phyloP scores from a whole-genome alignment of 2,113 vertebrate species.

The Carettochelys insculpta region DNA sequence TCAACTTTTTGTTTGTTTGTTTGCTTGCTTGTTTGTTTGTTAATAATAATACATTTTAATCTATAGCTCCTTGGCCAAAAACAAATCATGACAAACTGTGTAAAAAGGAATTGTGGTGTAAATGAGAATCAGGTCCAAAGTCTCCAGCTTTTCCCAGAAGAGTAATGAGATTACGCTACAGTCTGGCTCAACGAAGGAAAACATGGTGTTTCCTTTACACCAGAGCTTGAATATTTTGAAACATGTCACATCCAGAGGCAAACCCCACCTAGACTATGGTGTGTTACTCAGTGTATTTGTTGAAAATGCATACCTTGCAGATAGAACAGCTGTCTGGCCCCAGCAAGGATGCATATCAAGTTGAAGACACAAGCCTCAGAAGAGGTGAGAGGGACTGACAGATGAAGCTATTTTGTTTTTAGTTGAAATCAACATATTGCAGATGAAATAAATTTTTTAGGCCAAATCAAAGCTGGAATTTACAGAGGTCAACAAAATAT shows the following conservation, averaged over 20 bases:
- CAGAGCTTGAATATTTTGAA: not conserved
- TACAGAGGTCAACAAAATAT: not conserved
- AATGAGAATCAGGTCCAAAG: not conserved
- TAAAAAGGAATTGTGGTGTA: not conserved
- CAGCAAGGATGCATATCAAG: not conserved
- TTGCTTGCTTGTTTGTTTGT: no score
- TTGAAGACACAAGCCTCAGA: not conserved
- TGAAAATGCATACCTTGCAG: not conserved
- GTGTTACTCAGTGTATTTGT: not conserved
- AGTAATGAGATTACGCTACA: not conserved
- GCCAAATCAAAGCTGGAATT: not conserved
- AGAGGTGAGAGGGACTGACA: not conserved
- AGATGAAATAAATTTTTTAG: not conserved
- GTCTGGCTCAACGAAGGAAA: not conserved
- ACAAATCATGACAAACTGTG: not conserved
- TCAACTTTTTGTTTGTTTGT: no score
- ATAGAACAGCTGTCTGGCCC: not conserved
- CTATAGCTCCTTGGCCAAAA: not conserved
- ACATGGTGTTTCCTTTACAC: not conserved
- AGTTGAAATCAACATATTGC: not conserved
- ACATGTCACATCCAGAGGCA: not conserved
- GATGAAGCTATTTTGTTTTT: not conserved
- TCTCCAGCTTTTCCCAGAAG: not conserved
- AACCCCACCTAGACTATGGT: not conserved
- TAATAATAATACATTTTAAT: not conserved